A percentile compares a stretch with the other conserved stretches of the same genome.
phyloP scores from a whole-genome alignment of 2,113 vertebrate species.

The Pristiophorus japonicus region DNA sequence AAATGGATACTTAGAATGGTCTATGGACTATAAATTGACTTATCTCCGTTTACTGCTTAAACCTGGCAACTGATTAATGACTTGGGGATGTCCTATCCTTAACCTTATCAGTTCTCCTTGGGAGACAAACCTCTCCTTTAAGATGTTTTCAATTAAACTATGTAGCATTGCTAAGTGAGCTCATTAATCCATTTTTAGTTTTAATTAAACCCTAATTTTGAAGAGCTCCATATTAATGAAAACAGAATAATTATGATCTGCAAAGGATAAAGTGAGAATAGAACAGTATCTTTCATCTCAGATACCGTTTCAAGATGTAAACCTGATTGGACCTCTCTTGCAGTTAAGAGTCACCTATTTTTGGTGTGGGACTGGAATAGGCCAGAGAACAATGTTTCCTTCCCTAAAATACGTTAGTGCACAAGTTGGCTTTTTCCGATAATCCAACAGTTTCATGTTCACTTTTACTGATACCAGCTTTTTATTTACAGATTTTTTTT shows the following conservation, averaged over 20 bases:
- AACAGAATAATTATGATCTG: neutral
- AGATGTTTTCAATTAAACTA: neutral
- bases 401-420: neutral
- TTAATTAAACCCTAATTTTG: constrained; percentile 14
- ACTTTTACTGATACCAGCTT: neutral
- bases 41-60: neutral
- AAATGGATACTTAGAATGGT: neutral
- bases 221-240: neutral
- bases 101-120: neutral
- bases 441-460: neutral
- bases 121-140: neutral
- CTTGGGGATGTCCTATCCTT: neutral
- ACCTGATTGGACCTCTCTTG: neutral
- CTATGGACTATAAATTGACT: neutral
- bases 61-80: neutral
- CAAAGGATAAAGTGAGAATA: neutral
- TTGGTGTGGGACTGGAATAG: neutral
- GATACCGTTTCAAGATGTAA: neutral
- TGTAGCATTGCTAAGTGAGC: neutral
- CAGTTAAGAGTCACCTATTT: neutral
- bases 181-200: neutral
- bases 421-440: neutral
- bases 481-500: neutral
- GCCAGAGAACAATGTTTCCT: neutral
- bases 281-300: neutral